phyloP scores from a whole-genome alignment of 2,888 invertebrate species.

The Teinopalpus imperialis region DNA sequence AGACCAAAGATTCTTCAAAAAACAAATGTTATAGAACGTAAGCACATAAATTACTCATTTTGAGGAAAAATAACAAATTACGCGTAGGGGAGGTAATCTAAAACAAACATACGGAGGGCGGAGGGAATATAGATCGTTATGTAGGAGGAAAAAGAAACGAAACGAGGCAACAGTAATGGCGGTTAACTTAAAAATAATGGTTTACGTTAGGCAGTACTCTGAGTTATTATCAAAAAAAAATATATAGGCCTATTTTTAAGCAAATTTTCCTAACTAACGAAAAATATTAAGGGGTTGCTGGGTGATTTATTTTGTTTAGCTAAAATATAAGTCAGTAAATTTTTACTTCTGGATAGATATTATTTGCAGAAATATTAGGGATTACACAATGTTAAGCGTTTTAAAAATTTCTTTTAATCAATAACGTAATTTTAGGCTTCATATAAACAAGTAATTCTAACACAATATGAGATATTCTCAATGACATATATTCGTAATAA shows the following conservation, averaged over 20 bases:
- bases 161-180: slow-evolving; percentile 39
- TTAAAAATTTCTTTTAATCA: too few species aligned
- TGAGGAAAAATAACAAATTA: slow-evolving; percentile 37
- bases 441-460: too few species aligned
- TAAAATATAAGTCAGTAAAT: too few species aligned
- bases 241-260: slow-evolving; percentile 18
- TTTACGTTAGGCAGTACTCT: slow-evolving; percentile 31
- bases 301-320: too few species aligned
- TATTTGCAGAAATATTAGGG: too few species aligned
- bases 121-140: slow-evolving; percentile 38
- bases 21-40: neutral
- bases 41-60: slow-evolving; percentile 33
- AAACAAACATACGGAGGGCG: slow-evolving; percentile 35
- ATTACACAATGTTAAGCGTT: too few species aligned
- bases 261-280: slow-evolving; percentile 10
- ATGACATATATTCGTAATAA: too few species aligned
- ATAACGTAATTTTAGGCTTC: too few species aligned
- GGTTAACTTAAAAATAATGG: slow-evolving; percentile 42
- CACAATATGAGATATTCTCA: too few species aligned
- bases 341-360: too few species aligned
- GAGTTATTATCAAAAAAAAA: slow-evolving; percentile 23
- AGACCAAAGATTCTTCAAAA: too few species aligned
- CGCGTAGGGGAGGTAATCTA: slow-evolving; percentile 32
- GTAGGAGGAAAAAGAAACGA: slow-evolving; percentile 30
- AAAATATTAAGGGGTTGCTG: neutral